These are phyloP conservation scores for Cheilosia vulpina DNA, from an alignment of 2,888 invertebrate genomes.

Conservation along the genomic window DNA sequence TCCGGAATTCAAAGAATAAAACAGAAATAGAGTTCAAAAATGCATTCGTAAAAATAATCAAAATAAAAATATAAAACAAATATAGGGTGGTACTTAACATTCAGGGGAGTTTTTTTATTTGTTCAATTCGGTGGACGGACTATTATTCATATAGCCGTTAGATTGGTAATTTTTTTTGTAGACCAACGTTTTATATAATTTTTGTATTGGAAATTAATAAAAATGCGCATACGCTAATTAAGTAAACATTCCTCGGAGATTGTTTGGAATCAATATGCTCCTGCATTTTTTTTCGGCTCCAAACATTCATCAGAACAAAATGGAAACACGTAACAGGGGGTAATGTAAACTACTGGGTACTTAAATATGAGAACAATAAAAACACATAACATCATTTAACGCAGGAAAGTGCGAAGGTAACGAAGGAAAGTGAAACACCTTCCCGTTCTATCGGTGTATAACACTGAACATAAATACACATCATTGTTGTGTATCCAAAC, in stretches of 20 bases:
- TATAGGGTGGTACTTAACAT: constrained; percentile 26
- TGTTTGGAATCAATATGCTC: constrained; percentile 51
- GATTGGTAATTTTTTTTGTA: constrained; percentile 4
- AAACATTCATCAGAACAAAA: constrained; percentile 52
- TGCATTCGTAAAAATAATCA: constrained; percentile 44
- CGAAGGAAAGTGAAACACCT: constrained; percentile 22
- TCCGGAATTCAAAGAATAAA: constrained; percentile 67
- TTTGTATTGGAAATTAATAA: not conserved
- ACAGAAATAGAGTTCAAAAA: constrained; percentile 46
- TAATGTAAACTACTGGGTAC: constrained; percentile 3
- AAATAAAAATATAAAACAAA: constrained; percentile 44
- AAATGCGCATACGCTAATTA: constrained; percentile 31
- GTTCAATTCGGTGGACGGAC: constrained; percentile 31
- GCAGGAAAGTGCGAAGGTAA: constrained; percentile 60
- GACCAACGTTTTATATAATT: not conserved
- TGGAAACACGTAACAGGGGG: constrained; percentile 41
- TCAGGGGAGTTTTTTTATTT: constrained; percentile 14
- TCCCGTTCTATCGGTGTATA: constrained; percentile 63
- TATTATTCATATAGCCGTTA: constrained; percentile 69
- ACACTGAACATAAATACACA: constrained; percentile 57
- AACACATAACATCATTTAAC: constrained; percentile 52
- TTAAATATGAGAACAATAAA: constrained; percentile 9
- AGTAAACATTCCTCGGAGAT: constrained; percentile 32
- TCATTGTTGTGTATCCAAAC: constrained; percentile 16
- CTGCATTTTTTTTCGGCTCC: constrained; percentile 44